Evolutionary conservation across 2,888 invertebrate species (phyloP).

Genomic region (Pandemis heparana): DNA sequence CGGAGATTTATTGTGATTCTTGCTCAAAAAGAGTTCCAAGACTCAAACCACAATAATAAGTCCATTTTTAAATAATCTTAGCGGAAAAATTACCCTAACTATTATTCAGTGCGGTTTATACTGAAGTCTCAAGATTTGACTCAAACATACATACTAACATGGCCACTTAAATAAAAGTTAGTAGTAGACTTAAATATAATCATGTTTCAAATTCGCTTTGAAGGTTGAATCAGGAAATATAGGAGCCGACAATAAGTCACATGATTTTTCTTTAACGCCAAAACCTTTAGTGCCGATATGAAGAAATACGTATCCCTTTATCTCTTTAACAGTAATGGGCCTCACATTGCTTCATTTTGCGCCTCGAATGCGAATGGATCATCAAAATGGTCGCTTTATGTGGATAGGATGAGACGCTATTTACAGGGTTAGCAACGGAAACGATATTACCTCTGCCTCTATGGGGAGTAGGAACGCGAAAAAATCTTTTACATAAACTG

Average conservation of each 20-base stretch:
- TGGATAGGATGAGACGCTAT: conserved; percentile 45
- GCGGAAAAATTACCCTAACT: too few relatives aligned
- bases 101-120: too few relatives aligned
- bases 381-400: conserved; percentile 51
- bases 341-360: conserved; percentile 47
- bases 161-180: too few relatives aligned
- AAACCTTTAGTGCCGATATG: conserved; percentile 4
- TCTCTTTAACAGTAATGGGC: conserved; percentile 18
- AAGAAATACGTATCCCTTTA: conserved; percentile 17
- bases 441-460: conserved; percentile 30
- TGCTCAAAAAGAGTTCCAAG: too few relatives aligned
- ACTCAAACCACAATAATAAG: too few relatives aligned
- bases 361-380: conserved; percentile 49
- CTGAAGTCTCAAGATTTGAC: too few relatives aligned
- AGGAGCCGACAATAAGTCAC: not conserved
- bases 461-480: conserved; percentile 4
- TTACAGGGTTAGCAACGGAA: conserved; percentile 40
- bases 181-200: too few relatives aligned
- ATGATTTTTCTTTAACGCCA: not conserved
- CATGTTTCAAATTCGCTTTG: too few relatives aligned
- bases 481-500: conserved; percentile 32
- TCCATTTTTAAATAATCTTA: too few relatives aligned
- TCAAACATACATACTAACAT: too few relatives aligned
- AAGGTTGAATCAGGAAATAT: not conserved
- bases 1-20: too few relatives aligned